Evolutionary conservation across 2,113 vertebrate species (phyloP).

Genomic region (Chlorodrepanis virens): DNA sequence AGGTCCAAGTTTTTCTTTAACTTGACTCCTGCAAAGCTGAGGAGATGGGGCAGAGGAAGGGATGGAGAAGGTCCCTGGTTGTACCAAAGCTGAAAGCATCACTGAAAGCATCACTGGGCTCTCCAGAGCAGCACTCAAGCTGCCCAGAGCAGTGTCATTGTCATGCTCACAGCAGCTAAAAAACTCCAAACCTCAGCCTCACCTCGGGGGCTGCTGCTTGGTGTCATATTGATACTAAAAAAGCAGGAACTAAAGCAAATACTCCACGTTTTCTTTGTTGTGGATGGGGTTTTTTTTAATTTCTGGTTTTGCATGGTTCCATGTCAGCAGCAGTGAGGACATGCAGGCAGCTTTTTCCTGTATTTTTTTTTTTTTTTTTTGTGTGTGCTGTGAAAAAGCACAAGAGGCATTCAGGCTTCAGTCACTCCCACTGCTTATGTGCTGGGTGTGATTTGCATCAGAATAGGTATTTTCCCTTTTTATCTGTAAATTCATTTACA

Average conservation of each 20-base stretch:
- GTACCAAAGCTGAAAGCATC: neutral
- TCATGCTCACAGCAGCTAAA: neutral
- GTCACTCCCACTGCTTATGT: neutral
- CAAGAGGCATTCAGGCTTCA: neutral
- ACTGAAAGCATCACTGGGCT: neutral
- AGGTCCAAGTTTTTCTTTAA: neutral
- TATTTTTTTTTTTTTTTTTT: too few species aligned
- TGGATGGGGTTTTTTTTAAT: neutral
- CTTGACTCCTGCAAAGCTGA: neutral
- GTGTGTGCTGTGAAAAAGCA: neutral
- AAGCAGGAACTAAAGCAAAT: neutral
- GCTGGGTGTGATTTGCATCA: slow-evolving; percentile 28
- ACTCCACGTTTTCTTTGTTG: neutral
- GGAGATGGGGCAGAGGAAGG: neutral
- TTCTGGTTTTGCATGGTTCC: neutral
- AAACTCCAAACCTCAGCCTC: neutral
- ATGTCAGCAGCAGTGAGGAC: neutral
- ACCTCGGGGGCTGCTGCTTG: neutral
- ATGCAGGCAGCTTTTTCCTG: neutral
- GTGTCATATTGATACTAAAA: neutral
- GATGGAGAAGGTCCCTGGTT: neutral
- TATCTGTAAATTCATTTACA: slow-evolving; percentile 7
- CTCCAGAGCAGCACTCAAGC: neutral
- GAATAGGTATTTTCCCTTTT: slow-evolving; percentile 31
- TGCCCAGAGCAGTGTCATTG: neutral